Percentiles rank a stretch among this genome's conserved stretches.
phyloP scores from a whole-genome alignment of 2,888 invertebrate species.

The Dione vanillae region DNA sequence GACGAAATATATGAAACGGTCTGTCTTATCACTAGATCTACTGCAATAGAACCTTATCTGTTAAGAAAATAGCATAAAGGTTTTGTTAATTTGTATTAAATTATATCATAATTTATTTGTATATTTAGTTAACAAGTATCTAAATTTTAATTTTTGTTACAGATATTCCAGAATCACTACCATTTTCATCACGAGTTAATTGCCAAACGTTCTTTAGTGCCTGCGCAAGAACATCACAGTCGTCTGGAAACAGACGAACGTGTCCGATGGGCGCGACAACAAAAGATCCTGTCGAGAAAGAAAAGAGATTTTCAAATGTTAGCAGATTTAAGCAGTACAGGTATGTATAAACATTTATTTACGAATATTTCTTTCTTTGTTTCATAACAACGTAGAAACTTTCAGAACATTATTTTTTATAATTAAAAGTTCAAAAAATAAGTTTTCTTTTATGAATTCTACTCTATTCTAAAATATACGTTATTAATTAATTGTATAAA shows the following conservation, averaged over 20 bases:
- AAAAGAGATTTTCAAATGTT: conserved; percentile 90
- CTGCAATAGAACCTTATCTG: too few species aligned
- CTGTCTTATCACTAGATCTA: too few species aligned
- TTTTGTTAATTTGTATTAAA: too few species aligned
- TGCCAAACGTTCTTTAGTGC: conserved; percentile 89
- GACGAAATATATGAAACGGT: too few species aligned
- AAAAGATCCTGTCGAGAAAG: conserved; percentile 89
- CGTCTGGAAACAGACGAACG: conserved; percentile 89
- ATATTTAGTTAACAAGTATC: background rate
- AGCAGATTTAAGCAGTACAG: conserved; percentile 58
- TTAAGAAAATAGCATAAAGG: too few species aligned
- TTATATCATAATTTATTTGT: background rate
- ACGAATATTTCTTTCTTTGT: too few species aligned
- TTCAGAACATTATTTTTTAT: too few species aligned
- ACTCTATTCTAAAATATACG: too few species aligned
- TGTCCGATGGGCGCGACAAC: conserved; percentile 93
- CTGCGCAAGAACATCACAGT: conserved; percentile 88
- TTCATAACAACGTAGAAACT: too few species aligned
- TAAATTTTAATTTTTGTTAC: conserved; percentile 56
- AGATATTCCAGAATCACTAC: conserved; percentile 95
- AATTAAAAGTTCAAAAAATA: too few species aligned
- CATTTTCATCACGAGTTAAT: conserved; percentile 93
- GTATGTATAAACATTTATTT: conserved; percentile 47
- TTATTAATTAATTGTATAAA: background rate
- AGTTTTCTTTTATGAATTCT: too few species aligned